These are phyloP conservation scores for Brachypterus glaber DNA, from an alignment of 2,888 invertebrate genomes.

Conservation along the genomic window DNA sequence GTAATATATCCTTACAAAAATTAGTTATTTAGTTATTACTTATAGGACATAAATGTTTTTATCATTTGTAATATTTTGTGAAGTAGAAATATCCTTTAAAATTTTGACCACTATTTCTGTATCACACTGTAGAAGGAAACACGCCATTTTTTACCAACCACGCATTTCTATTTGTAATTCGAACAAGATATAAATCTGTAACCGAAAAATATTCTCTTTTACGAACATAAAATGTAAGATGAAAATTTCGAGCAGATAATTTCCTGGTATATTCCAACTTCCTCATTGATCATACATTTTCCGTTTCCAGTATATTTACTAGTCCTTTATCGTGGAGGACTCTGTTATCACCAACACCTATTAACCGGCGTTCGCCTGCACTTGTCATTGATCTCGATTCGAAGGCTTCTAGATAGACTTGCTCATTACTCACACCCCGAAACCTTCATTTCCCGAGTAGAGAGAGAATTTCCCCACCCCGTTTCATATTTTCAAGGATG, in stretches of 20 bases:
- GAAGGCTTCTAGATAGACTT: constrained; percentile 34
- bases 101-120: no score
- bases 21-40: no score
- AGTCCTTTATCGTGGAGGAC: constrained; percentile 39
- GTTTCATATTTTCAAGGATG: no score
- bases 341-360: constrained; percentile 38
- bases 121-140: no score
- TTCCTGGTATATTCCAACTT: constrained; percentile 36
- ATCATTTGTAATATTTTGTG: neutral
- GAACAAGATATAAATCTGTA: no score
- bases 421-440: constrained; percentile 42
- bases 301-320: constrained; percentile 43
- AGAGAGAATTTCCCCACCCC: no score
- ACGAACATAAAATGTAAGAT: constrained; percentile 33
- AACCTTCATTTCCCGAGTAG: constrained; percentile 32
- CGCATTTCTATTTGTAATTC: no score
- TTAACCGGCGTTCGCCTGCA: constrained; percentile 34
- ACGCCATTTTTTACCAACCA: no score
- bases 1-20: no score
- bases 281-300: constrained; percentile 42
- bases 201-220: no score
- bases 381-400: constrained; percentile 42
- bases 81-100: no score
- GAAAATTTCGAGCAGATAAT: constrained; percentile 35
- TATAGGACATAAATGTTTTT: no score